Evolutionary conservation across 2,888 invertebrate genomes (phyloP), one percentile per base, ranked within the genome.

Genomic region (Tuberolachnus salignus): DNA sequence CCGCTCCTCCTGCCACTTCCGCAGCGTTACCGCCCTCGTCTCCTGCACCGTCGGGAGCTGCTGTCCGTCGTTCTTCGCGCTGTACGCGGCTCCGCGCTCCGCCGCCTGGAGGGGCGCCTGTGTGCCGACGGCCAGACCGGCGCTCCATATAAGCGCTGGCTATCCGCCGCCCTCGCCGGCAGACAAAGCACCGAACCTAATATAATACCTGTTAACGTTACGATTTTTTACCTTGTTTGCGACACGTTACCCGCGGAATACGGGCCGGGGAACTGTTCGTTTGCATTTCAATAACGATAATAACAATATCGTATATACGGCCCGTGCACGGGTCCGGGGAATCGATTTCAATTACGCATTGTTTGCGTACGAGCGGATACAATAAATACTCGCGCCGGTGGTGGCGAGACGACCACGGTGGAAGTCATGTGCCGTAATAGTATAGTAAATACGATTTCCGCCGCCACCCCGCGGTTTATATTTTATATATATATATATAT

Each of bases 321-420:
- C n/a, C n/a, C 19, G 4, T 9, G 16, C 44, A 26, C 23, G 57
- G n/a, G n/a, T 59, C 19, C 59, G 59, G n/a, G n/a, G 14, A 61
- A 49, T 59, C 72, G 72, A 71, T 72, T 61, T 49, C 59, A 49
- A 72, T 72, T 72, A 49, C 49, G 49, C n/a, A 59, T 71, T 59
- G 59, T 72, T 61, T 61, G 59, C 61, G 19, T 49, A 59, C 49
- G 51, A 66, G 16, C 61, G 42, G 61, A 49, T 26, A 19, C 53
- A 59, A 26, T 67, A 23, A 9, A 1, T 44, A 10, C 16, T 16
- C 9, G n/a, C 10, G 21, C 19, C 34, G 34, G 34, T 6, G 34
- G 16, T 23, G 8, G 13, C 9, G 9, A 14, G 8, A 8, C 9
- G 9, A 14, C 57, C 14, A 1, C 13, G 63, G 53, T 4, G 34